Evolutionary conservation across 1,140 invertebrate species (phyloP).

Genomic region (Gerris buenoi): DNA sequence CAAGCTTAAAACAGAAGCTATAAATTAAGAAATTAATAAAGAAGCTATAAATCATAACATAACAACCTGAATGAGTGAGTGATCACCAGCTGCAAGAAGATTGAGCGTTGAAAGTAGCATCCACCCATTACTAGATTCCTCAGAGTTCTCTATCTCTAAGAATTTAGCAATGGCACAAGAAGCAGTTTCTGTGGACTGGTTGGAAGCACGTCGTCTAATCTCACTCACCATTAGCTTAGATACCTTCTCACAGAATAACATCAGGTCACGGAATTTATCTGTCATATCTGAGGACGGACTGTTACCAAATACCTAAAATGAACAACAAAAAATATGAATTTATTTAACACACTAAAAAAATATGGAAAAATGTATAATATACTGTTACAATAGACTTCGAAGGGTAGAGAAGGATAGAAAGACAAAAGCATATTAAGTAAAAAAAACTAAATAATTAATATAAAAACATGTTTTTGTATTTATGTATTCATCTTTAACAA

Average conservation of each 20-base stretch:
- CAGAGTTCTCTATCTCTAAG: slow-evolving; percentile 79
- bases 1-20: too few species aligned
- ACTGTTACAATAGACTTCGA: too few species aligned
- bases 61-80: slow-evolving; percentile 53
- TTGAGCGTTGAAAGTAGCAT: slow-evolving; percentile 85
- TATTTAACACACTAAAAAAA: too few species aligned
- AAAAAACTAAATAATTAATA: too few species aligned
- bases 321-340: background rate
- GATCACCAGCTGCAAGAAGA: slow-evolving; percentile 70
- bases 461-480: too few species aligned
- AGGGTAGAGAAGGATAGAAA: too few species aligned
- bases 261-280: slow-evolving; percentile 86
- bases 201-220: slow-evolving; percentile 80
- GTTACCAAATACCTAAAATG: slow-evolving; percentile 68
- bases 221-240: slow-evolving; percentile 90
- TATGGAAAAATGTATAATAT: too few species aligned
- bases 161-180: slow-evolving; percentile 92
- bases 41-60: too few species aligned
- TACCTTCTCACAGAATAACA: slow-evolving; percentile 84
- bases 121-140: slow-evolving; percentile 92
- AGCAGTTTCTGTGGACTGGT: slow-evolving; percentile 88
- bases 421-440: too few species aligned
- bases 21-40: too few species aligned
- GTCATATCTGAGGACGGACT: slow-evolving; percentile 82
- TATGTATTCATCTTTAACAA: too few species aligned